Conservation (phyloP, 2,113 vertebrate genomes). For the Tympanuchus pallidicinctus region DNA sequence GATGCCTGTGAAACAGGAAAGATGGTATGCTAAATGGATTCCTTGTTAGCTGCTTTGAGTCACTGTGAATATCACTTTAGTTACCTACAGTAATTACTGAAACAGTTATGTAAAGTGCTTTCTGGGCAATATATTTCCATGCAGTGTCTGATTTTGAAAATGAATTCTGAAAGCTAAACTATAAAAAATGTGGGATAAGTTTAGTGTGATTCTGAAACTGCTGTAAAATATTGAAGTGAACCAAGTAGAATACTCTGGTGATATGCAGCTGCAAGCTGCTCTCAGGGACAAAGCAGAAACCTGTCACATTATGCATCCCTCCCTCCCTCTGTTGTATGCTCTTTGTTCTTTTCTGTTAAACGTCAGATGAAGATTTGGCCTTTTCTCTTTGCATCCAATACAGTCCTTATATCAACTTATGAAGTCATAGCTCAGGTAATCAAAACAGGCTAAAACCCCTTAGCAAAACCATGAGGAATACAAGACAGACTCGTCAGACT, state of each 20-base stretch:
- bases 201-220: conserved; percentile 1
- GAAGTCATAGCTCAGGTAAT: background rate
- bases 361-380: background rate
- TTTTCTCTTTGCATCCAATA: background rate
- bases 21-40: conserved; percentile 51
- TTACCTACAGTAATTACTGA: conserved; percentile 46
- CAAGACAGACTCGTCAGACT: background rate
- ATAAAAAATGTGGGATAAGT: background rate
- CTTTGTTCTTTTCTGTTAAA: background rate
- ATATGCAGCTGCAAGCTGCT: background rate
- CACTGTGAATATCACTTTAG: conserved; percentile 32
- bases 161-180: background rate
- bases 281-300: background rate
- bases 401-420: background rate
- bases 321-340: fast-evolving
- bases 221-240: background rate
- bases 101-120: conserved; percentile 29
- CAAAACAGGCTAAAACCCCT: background rate
- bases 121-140: conserved; percentile 4
- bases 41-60: conserved; percentile 50
- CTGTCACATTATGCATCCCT: background rate
- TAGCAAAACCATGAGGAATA: background rate
- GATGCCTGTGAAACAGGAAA: conserved; percentile 57
- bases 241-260: background rate
- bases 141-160: conserved; percentile 14